phyloP scores from a whole-genome alignment of 1,140 invertebrate species.

The Ditylenchus dipsaci region DNA sequence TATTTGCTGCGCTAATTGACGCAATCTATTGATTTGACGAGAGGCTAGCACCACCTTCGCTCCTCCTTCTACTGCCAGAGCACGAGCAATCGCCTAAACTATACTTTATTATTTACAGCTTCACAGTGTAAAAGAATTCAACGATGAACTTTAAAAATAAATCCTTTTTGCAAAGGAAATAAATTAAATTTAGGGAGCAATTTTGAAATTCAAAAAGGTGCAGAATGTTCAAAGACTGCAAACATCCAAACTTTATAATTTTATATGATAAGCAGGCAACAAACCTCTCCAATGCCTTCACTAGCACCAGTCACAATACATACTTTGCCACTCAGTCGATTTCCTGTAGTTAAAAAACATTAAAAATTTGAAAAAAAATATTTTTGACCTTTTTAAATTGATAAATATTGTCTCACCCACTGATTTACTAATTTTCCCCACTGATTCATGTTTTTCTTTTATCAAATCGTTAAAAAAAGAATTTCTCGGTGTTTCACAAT shows the following conservation, averaged over 20 bases:
- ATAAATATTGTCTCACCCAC: too few species aligned
- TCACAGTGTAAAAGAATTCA: not conserved
- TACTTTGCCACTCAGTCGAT: conserved; percentile 40
- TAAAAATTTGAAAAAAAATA: too few species aligned
- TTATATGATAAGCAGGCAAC: too few species aligned
- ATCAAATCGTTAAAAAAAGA: too few species aligned
- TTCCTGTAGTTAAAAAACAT: too few species aligned
- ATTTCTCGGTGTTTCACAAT: too few species aligned
- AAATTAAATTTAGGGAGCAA: too few species aligned
- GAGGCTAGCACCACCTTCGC: conserved; percentile 45
- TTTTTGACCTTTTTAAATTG: too few species aligned
- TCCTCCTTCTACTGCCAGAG: conserved; percentile 44
- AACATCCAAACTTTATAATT: too few species aligned
- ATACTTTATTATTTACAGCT: not conserved
- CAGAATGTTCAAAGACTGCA: not conserved
- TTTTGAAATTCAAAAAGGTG: not conserved
- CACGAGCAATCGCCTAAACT: conserved; percentile 31
- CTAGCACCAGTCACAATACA: conserved; percentile 49
- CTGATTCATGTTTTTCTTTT: too few species aligned
- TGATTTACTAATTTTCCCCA: too few species aligned
- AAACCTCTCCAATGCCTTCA: conserved; percentile 46
- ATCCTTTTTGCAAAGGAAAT: too few species aligned
- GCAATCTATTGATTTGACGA: conserved; percentile 31
- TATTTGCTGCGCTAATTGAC: conserved; percentile 19
- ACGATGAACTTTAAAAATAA: not conserved